Percentiles rank a stretch among this genome's conserved stretches.
These are phyloP conservation scores for Cloeon dipterum DNA, from an alignment of 2,888 invertebrate genomes.

Conservation along the genomic window DNA sequence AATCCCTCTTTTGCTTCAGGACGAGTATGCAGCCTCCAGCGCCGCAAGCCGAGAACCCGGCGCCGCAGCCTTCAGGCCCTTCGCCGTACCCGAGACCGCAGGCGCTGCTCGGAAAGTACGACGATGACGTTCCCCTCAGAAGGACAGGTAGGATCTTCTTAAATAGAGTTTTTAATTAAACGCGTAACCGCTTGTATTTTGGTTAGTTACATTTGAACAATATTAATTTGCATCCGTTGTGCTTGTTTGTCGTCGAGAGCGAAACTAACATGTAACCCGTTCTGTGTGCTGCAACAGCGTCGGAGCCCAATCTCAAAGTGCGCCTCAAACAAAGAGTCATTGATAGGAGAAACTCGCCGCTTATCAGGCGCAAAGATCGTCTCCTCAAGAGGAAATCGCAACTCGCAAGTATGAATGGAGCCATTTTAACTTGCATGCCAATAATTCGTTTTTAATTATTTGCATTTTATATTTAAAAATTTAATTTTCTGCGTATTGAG, in stretches of 20 bases:
- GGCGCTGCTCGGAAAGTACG: conserved; percentile 24
- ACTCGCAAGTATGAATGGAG: conserved; percentile 25
- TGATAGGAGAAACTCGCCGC: conserved; percentile 82
- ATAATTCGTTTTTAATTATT: too few relatives aligned
- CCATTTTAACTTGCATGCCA: neutral
- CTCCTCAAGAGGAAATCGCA: conserved; percentile 48
- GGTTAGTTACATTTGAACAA: too few relatives aligned
- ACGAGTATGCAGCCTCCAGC: conserved; percentile 9
- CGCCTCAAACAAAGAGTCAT: conserved; percentile 85
- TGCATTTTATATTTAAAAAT: neutral
- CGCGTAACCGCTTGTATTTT: neutral
- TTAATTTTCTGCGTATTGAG: neutral
- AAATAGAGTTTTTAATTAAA: conserved; percentile 1
- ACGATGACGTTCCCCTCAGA: conserved; percentile 73
- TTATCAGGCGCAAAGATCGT: conserved; percentile 58
- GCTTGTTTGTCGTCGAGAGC: neutral
- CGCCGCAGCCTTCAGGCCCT: conserved; percentile 11
- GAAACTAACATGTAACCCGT: neutral
- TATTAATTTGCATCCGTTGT: neutral
- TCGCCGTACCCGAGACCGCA: conserved; percentile 18
- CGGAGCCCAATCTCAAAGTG: conserved; percentile 92
- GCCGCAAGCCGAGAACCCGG: conserved; percentile 6
- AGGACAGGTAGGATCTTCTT: conserved; percentile 68
- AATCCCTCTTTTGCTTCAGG: conserved; percentile 7
- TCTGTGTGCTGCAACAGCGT: conserved; percentile 33